Conservation (phyloP, 2,113 vertebrate genomes). For the Leptodactylus fuscus region DNA sequence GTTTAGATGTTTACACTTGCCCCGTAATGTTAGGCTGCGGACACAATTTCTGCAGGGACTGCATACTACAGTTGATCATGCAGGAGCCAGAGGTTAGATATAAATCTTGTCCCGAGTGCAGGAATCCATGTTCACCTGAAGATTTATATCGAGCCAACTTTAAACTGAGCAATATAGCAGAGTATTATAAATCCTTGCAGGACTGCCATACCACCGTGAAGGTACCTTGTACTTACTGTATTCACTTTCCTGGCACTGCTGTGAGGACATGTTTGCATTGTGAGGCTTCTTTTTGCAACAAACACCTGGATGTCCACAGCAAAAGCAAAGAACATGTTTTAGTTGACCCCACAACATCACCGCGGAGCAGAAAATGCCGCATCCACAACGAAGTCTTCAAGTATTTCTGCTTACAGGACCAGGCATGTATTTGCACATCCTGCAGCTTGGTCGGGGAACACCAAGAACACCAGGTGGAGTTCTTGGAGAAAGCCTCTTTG, state of each 20-base stretch:
- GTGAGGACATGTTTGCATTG: background rate
- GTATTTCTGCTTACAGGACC: background rate
- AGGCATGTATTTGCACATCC: conserved; percentile 2
- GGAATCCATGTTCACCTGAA: background rate
- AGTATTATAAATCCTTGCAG: conserved; percentile 55
- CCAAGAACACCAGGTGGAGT: conserved; percentile 5
- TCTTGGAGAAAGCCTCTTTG: background rate
- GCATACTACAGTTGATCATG: background rate
- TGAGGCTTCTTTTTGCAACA: background rate
- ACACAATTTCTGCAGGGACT: conserved; percentile 1
- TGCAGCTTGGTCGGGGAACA: conserved; percentile 23
- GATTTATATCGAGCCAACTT: background rate
- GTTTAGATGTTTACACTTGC: background rate
- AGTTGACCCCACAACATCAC: background rate
- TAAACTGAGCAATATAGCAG: background rate
- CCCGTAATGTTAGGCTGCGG: conserved; percentile 3
- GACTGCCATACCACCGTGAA: background rate
- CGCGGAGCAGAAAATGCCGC: background rate
- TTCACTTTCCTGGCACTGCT: background rate
- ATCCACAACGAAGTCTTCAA: conserved; percentile 13
- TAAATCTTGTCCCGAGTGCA: conserved; percentile 1
- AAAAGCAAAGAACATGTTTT: conserved; percentile 11
- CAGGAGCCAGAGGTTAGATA: background rate
- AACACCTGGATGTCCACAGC: background rate
- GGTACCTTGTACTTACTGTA: conserved; percentile 74